Conservation (phyloP, 2,113 vertebrate species). For the Odontesthes bonariensis region DNA sequence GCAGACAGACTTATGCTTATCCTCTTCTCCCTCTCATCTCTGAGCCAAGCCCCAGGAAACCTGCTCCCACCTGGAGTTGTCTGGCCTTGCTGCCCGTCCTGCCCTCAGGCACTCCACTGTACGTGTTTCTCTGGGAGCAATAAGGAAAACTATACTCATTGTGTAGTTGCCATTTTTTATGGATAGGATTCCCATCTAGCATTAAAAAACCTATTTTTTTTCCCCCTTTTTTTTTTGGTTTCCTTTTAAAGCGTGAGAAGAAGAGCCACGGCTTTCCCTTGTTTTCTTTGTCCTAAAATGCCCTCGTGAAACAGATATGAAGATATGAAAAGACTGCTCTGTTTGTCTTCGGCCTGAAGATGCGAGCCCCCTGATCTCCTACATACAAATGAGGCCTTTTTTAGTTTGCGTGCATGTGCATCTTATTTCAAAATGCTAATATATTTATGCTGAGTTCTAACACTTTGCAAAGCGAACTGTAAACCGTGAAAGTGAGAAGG, state of each 20-base stretch:
- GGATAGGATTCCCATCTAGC: slow-evolving; percentile 13
- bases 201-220: slow-evolving; percentile 23
- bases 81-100: slow-evolving; percentile 71
- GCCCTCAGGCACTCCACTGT: slow-evolving; percentile 53
- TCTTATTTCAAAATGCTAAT: slow-evolving; percentile 9
- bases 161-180: slow-evolving; percentile 38
- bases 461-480: background rate
- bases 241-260: slow-evolving; percentile 35
- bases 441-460: background rate
- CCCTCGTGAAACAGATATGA: slow-evolving; percentile 21
- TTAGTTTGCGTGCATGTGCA: background rate
- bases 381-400: background rate
- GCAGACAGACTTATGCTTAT: slow-evolving; percentile 56
- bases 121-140: slow-evolving; percentile 27
- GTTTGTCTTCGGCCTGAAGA: background rate
- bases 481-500: background rate
- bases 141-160: slow-evolving; percentile 31
- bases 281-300: slow-evolving; percentile 34
- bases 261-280: slow-evolving; percentile 21
- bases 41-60: slow-evolving; percentile 66
- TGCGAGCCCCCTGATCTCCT: slow-evolving; percentile 11
- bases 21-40: slow-evolving; percentile 61
- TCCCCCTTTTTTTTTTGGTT: background rate
- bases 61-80: slow-evolving; percentile 74
- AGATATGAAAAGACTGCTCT: background rate